A percentile compares a stretch with the other conserved stretches of the same genome.
phyloP scores from a whole-genome alignment of 2,888 invertebrate species.

The Oligia strigilis region DNA sequence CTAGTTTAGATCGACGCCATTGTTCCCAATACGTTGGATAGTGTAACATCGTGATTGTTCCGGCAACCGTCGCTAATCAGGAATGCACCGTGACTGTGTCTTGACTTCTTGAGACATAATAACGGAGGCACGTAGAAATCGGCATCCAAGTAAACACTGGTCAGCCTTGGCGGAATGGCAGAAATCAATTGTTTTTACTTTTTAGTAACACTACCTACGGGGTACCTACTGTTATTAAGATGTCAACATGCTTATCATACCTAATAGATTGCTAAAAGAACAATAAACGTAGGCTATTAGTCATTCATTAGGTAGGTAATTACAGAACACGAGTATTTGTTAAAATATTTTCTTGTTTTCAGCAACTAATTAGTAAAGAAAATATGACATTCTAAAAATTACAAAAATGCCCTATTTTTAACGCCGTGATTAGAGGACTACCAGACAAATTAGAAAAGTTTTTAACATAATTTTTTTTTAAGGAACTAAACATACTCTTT shows the following conservation, averaged over 20 bases:
- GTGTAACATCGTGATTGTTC: conserved; percentile 50
- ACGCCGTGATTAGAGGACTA: no score
- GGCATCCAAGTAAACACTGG: conserved; percentile 35
- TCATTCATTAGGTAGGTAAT: conserved; percentile 11
- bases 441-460: no score
- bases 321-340: conserved; percentile 26
- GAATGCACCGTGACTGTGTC: conserved; percentile 65
- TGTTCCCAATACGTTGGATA: conserved; percentile 48
- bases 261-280: not conserved
- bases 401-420: no score
- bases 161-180: conserved; percentile 1
- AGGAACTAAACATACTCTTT: no score
- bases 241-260: conserved; percentile 1
- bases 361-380: no score
- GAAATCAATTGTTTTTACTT: conserved; percentile 3
- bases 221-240: not conserved
- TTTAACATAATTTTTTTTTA: no score
- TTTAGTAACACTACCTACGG: not conserved
- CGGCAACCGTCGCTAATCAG: conserved; percentile 65
- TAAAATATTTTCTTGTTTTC: conserved; percentile 25
- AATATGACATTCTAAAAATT: no score
- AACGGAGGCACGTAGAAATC: conserved; percentile 35
- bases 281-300: conserved; percentile 19
- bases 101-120: conserved; percentile 46
- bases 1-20: conserved; percentile 28